Base-by-base conservation (phyloP, 2,888 invertebrate species). In the Quadroppia sp. region DNA sequence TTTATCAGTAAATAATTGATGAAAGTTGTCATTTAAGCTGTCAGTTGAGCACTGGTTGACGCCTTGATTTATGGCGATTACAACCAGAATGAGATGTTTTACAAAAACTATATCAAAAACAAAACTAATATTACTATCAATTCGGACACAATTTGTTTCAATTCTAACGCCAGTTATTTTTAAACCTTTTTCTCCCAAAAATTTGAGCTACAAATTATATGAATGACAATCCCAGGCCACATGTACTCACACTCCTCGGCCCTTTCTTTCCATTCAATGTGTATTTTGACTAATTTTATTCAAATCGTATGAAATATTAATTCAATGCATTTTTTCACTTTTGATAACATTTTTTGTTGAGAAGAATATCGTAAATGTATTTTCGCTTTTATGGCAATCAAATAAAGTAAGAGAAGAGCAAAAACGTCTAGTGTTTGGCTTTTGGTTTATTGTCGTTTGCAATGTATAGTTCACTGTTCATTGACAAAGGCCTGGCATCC, bases 1-100 rank as follows among this genome's bases (percentile, higher is more conserved):
- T n/a, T n/a, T 67, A 67, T 67, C 67, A 67, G 67, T 67, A 42
- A 67, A 67, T 67, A 67, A 67, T 67, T 67, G 67, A 67, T 67
- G 67, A 67, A 67, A 67, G 40, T 67, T 67, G 67, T 67, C 67
- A 67, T 67, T 67, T 67, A 67, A 67, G 67, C 67, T 67, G 67
- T 67, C 67, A 67, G 67, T 67, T 36, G 36, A 36, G 36, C 36
- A 36, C 36, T 36, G 36, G 36, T 36, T 67, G 67, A 67, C 67
- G 67, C 67, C 67, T 67, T 67, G 67, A 67, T 67, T 67, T 67
- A 67, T 67, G 32, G 32, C 32, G 15, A 25, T 61, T 13, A 45
- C 13, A 48, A 53, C 1, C 17, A 15, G 32, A 40, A 11, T 36
- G 36, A 42, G 67, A 67, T 40, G 42, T 67, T 40, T 42, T 42